Percentiles rank a stretch among this genome's conserved stretches.
These are phyloP conservation scores for Mus minutoides DNA, from an alignment of 2,797 vertebrate species.

Conservation along the genomic window DNA sequence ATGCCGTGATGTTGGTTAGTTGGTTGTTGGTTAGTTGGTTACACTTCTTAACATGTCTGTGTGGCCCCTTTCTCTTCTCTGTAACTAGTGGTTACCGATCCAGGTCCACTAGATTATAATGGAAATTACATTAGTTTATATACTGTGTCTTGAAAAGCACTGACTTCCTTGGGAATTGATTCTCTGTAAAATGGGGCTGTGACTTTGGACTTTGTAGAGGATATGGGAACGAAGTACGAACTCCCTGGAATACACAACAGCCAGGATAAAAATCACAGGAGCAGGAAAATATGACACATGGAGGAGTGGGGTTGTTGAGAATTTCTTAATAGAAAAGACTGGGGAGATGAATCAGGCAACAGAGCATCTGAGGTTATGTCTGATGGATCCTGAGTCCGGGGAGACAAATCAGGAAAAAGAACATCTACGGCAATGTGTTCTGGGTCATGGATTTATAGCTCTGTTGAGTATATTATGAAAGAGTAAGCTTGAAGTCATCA, in stretches of 20 bases:
- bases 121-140: neutral
- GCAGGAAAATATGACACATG: neutral
- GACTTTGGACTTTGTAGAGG: neutral
- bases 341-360: neutral
- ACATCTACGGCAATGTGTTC: neutral
- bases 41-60: neutral
- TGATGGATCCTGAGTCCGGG: neutral
- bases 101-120: neutral
- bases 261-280: neutral
- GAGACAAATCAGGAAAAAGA: neutral
- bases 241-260: neutral
- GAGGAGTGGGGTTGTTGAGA: neutral
- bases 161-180: neutral
- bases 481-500: neutral
- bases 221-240: neutral
- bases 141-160: neutral
- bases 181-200: neutral
- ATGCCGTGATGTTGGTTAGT: neutral
- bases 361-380: neutral
- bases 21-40: too few relatives aligned
- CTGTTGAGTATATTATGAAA: conserved; percentile 11
- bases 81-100: neutral
- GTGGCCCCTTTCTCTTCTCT: conserved; percentile 3
- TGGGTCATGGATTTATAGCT: neutral
- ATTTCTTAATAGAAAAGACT: neutral